Conservation (phyloP, 2,113 vertebrate species). For the Scolopax mira region DNA sequence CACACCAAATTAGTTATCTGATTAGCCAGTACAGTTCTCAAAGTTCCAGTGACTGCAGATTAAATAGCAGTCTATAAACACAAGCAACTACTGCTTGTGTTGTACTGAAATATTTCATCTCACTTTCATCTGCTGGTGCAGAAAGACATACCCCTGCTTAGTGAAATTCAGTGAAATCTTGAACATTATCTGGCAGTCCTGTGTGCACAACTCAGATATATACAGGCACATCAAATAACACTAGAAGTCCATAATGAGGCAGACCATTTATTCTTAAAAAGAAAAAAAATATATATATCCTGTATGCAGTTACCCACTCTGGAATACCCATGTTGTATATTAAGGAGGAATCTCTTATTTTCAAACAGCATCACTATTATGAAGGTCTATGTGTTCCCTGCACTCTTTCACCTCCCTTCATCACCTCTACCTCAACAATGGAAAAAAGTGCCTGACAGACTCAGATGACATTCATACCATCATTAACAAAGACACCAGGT, state of each 20-base stretch:
- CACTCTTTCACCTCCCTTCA: not conserved
- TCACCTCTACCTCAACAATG: not conserved
- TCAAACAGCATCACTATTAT: not conserved
- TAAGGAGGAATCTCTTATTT: not conserved
- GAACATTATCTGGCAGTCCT: not conserved
- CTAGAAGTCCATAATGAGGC: not conserved
- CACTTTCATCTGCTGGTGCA: not conserved
- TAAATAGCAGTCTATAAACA: not conserved
- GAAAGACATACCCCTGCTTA: not conserved
- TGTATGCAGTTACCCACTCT: not conserved
- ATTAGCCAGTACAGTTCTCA: not conserved
- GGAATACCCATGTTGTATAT: not conserved
- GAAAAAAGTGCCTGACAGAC: not conserved
- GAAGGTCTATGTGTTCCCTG: fast-evolving
- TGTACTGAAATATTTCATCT: not conserved
- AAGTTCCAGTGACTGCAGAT: not conserved
- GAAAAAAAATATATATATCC: not conserved
- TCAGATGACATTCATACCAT: not conserved
- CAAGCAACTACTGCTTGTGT: not conserved
- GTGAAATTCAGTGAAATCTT: no score
- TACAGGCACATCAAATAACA: not conserved
- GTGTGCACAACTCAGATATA: not conserved
- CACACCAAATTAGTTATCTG: not conserved
- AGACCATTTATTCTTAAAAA: not conserved
- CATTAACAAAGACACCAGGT: not conserved